phyloP scores from a whole-genome alignment of 2,888 invertebrate species.

The Ischnura elegans region DNA sequence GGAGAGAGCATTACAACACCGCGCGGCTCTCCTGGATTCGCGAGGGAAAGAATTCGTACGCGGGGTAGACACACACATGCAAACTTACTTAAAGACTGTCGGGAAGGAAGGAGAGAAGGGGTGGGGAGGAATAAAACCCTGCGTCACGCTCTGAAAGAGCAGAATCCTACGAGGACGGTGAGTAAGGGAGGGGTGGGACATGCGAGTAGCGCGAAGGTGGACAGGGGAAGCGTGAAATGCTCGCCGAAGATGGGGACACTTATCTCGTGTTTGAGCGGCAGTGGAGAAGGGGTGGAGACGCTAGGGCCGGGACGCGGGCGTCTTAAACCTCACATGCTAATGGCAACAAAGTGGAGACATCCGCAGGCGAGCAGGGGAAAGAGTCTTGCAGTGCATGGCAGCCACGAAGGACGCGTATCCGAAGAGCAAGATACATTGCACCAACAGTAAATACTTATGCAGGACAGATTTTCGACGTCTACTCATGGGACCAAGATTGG shows the following conservation, averaged over 20 bases:
- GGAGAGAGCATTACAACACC: not conserved
- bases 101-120: too few species aligned
- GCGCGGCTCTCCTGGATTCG: not conserved
- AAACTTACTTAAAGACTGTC: constrained; percentile 24
- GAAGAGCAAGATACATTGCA: too few species aligned
- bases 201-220: not conserved
- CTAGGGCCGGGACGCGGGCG: not conserved
- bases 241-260: constrained; percentile 38
- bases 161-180: constrained; percentile 32
- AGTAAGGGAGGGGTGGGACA: not conserved
- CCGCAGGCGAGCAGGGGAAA: not conserved
- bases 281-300: not conserved
- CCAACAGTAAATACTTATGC: too few species aligned
- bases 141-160: constrained; percentile 34
- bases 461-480: too few species aligned
- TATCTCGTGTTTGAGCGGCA: constrained; percentile 59
- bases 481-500: too few species aligned
- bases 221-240: not conserved
- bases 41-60: constrained; percentile 25
- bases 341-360: not conserved
- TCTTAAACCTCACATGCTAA: constrained; percentile 65
- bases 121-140: constrained; percentile 34
- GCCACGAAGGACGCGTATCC: too few species aligned
- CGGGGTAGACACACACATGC: not conserved
- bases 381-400: not conserved